phyloP scores from a whole-genome alignment of 1,140 invertebrate genomes.

The Atta colombica region DNA sequence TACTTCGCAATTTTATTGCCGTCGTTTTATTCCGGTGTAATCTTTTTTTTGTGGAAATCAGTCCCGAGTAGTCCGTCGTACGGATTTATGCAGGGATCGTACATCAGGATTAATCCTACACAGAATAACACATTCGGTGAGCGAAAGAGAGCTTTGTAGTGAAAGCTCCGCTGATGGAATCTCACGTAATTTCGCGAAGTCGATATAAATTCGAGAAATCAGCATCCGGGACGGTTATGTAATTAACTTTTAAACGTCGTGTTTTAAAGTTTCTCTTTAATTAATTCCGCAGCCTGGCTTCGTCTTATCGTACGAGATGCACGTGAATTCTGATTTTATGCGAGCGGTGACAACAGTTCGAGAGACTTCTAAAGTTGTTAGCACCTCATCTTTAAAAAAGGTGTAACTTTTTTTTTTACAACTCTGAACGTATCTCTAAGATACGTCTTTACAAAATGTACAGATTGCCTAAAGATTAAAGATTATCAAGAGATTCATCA shows the following conservation, averaged over 20 bases:
- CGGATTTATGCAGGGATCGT: constrained; percentile 1
- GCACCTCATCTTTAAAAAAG: too few relatives aligned
- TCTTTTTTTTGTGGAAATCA: constrained; percentile 33
- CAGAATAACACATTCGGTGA: neutral
- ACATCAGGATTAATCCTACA: constrained; percentile 21
- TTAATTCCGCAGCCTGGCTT: constrained; percentile 16
- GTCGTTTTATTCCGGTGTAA: constrained; percentile 2
- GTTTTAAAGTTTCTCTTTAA: neutral
- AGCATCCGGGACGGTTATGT: neutral
- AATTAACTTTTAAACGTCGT: constrained; percentile 2
- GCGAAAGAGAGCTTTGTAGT: neutral
- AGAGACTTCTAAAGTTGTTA: too few relatives aligned
- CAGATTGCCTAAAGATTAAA: too few relatives aligned
- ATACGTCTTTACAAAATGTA: too few relatives aligned
- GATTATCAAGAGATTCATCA: too few relatives aligned
- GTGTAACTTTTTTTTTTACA: too few relatives aligned
- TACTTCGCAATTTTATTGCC: constrained; percentile 10
- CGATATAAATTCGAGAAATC: constrained; percentile 6
- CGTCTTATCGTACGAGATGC: neutral
- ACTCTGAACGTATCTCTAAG: too few relatives aligned
- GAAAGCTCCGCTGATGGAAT: neutral
- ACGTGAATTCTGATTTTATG: neutral
- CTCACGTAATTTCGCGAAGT: neutral
- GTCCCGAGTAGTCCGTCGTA: neutral
- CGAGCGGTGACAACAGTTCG: neutral